Evolutionary conservation across 23 tunicate species (phyloP).

Genomic region (Corella eumyota): DNA sequence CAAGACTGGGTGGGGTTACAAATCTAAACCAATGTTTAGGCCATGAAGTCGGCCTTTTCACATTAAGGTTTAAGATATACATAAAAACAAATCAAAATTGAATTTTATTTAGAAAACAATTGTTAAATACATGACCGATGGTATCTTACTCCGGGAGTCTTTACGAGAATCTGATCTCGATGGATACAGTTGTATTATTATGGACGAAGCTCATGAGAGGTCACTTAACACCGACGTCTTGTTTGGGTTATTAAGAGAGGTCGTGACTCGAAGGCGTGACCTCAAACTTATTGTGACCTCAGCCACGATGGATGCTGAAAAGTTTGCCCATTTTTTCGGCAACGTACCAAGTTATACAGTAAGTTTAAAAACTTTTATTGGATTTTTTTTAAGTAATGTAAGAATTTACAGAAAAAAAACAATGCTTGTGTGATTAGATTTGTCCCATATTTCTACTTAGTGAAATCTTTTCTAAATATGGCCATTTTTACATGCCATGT

Average conservation of each 20-base stretch:
- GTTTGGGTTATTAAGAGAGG: slow-evolving; percentile 94
- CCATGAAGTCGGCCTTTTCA: too few species aligned
- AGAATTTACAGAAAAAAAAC: not conserved
- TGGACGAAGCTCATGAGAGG: slow-evolving; percentile 99
- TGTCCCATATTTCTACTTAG: not conserved
- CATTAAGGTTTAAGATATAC: too few species aligned
- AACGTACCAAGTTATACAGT: slow-evolving; percentile 92
- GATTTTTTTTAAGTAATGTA: not conserved
- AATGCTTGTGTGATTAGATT: not conserved
- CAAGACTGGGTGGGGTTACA: too few species aligned
- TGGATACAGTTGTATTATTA: slow-evolving; percentile 83
- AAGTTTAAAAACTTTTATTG: not conserved
- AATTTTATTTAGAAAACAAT: slow-evolving; percentile 83
- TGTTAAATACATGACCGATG: slow-evolving; percentile 98
- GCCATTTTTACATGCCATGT: too few species aligned
- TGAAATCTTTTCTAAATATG: too few species aligned
- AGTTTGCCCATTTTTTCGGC: slow-evolving; percentile 93
- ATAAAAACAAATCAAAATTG: too few species aligned
- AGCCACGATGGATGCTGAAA: slow-evolving; percentile 99
- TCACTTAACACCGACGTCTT: slow-evolving; percentile 96
- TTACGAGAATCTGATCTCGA: slow-evolving; percentile 90
- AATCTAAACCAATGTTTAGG: too few species aligned
- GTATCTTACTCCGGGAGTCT: slow-evolving; percentile 92
- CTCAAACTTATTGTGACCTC: slow-evolving; percentile 98
- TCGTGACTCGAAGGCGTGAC: slow-evolving; percentile 71